Evolutionary conservation across 2,113 vertebrate species (phyloP).

Genomic region (Ceyx margarethae): DNA sequence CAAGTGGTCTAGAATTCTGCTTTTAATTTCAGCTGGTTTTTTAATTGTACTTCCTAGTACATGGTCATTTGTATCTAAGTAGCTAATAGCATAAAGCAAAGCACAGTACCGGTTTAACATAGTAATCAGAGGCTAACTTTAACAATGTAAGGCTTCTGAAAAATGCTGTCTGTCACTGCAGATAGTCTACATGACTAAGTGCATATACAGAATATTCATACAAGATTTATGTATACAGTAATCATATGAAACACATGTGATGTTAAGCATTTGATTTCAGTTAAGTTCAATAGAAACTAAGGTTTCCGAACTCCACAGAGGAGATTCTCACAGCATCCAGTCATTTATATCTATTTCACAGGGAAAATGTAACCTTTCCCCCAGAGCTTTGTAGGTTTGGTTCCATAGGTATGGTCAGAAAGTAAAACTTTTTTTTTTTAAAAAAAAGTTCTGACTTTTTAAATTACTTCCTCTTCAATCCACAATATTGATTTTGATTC

Average conservation of each 20-base stretch:
- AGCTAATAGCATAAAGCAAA: constrained; percentile 11
- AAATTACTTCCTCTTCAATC: neutral
- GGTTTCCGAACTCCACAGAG: neutral
- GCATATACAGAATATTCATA: neutral
- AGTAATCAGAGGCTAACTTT: neutral
- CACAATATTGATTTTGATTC: neutral
- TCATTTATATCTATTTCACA: neutral
- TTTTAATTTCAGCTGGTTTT: neutral
- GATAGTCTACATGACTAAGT: neutral
- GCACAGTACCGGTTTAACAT: neutral
- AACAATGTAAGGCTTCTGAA: neutral
- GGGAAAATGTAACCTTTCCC: neutral
- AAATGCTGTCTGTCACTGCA: neutral
- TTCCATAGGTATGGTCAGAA: neutral
- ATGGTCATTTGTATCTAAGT: neutral
- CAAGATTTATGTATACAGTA: neutral
- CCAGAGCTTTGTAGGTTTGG: neutral
- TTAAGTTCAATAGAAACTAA: neutral
- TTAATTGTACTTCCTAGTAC: constrained; percentile 4
- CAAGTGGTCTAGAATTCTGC: neutral
- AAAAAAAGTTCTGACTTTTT: neutral
- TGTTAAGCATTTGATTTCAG: neutral
- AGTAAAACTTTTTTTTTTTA: neutral
- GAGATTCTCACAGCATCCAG: neutral
- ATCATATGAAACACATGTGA: neutral